Base-by-base conservation (phyloP, 1,140 invertebrate species). In the Eriocheir sinensis region DNA sequence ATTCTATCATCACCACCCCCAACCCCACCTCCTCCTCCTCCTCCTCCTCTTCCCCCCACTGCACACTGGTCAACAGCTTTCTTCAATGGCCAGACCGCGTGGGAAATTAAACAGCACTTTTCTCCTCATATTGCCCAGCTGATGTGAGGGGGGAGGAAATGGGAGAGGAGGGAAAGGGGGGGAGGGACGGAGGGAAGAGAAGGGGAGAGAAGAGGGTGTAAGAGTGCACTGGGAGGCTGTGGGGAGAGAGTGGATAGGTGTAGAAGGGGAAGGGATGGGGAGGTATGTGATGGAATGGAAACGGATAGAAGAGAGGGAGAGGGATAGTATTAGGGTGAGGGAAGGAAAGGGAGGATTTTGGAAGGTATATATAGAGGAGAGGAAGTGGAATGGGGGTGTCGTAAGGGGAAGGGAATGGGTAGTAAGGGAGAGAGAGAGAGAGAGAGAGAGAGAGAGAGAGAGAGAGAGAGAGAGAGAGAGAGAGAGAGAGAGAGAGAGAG, bases 61-160 rank as follows among this genome's bases (percentile, higher is more conserved):
- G 9, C 34, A 41, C 3, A 90, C 32, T 72, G 48, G 30, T 17
- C 89, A 90, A 90, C 89, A 90, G 89, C 89, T 90, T 90, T 90
- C 89, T 36, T 72, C 38, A 90, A 90, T 90, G 89, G 89, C 17
- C 32, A 12, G 44, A 21, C 32, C 34, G 48, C 36, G 48, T 90
- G 89, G 89, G 48, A 15, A 90, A 90, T 90, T 90, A 90, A 90
- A 90, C 48, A 32, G 0, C 48, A 32, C 38, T 90, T 90, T 72
- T n/a, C 44, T 48, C 48, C 89, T 90, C 89, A 90, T 90, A 44
- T 21, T 15, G 32, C 34, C 36, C 89, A 90, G 48, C 48, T 90
- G 89, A 90, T 90, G 89, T 32, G 48, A 6, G 2, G 41, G 4
- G 53, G 48, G 89, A 8, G 89, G 89, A 38, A 86, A 27, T 12